Evolutionary conservation across 2,888 invertebrate species (phyloP), one percentile per base, ranked within the genome.

Genomic region (Boloria euphrosyne): DNA sequence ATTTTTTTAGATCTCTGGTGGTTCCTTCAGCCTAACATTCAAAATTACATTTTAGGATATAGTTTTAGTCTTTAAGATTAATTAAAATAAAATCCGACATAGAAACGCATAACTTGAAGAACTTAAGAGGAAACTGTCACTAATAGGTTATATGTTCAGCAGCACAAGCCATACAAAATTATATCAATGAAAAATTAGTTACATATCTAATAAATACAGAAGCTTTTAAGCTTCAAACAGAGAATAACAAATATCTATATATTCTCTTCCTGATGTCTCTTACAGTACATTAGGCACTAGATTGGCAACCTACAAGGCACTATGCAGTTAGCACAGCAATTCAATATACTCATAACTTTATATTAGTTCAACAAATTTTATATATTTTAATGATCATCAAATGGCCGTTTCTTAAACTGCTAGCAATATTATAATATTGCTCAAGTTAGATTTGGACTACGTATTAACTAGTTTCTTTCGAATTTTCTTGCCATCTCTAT

Each of bases 301-400:
- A 90, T 93, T 93, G 93, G 93, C 92, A 91, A 93, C 93, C 93
- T 92, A 92, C 93, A 93, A 93, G 93, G 93, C 93, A 93, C 93
- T 93, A 92, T 92, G 92, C 92, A 87, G 83, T 88, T 89, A 90
- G 92, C 92, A 92, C 92, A 91, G 92, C 89, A 89, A 86, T 86
- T 84, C 31, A 38, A 38, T 82, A 74, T 84, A 82, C 81, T 72
- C 67, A 70, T 83, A 82, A 79, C 78, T 77, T 81, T 80, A 82
- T 78, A 78, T 78, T 75, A 76, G 77, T 78, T 78, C 76, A 85
- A 85, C 80, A 82, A 78, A 81, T 78, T 78, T 71, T 77, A 78
- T 76, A 77, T 75, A 71, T 72, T 71, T 74, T 75, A 65, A 74
- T 75, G 70, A 65, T 70, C 67, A 69, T 68, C 74, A 74, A 71